Conservation (phyloP, 2,888 invertebrate species). For the Drosophila demipolita region DNA sequence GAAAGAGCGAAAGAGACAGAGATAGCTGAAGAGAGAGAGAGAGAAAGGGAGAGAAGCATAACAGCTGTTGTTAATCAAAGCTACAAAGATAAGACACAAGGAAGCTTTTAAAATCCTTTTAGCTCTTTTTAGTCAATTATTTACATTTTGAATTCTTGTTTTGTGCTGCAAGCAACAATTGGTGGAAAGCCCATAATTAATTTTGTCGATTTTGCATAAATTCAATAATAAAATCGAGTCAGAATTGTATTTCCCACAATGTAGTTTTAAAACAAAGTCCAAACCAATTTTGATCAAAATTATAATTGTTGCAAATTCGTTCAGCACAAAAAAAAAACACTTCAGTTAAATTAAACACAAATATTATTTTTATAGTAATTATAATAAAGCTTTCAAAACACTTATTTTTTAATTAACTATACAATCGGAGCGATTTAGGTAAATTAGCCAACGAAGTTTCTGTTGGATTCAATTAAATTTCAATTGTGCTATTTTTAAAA, state of each 20-base stretch:
- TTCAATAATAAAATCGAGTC: not conserved
- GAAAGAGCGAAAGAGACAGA: not conserved
- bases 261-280: not conserved
- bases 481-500: not conserved
- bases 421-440: not conserved
- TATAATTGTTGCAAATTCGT: not conserved
- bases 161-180: not conserved
- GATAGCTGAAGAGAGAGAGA: not conserved
- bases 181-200: not conserved
- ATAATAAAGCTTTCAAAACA: not conserved
- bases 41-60: not conserved
- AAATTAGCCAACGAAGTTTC: not conserved
- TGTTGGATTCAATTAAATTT: not conserved
- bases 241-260: not conserved
- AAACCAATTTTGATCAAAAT: not conserved
- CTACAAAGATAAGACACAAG: conserved; percentile 8
- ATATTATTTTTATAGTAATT: not conserved
- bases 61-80: conserved; percentile 28
- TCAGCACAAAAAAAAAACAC: not conserved
- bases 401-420: not conserved
- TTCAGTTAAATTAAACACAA: not conserved
- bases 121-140: not conserved
- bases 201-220: no score
- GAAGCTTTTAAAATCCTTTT: not conserved
- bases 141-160: not conserved